phyloP scores from a whole-genome alignment of 2,888 invertebrate species.

The Synergus itoensis region DNA sequence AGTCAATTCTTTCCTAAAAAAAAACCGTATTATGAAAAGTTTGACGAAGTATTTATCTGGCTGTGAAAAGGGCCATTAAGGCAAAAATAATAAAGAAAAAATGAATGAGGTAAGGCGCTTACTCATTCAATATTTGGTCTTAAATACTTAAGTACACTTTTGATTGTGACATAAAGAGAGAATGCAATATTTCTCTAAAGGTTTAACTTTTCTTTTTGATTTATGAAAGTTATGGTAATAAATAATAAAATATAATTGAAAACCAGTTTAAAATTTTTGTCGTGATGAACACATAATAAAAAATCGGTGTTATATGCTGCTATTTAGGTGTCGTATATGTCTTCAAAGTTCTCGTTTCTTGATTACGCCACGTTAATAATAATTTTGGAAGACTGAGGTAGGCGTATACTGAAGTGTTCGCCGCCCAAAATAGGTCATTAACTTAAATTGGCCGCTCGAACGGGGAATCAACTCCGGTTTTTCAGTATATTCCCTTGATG shows the following conservation, averaged over 20 bases:
- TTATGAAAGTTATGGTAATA: neutral
- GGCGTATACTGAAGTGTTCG: neutral
- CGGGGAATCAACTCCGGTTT: neutral
- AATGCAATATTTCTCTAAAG: neutral
- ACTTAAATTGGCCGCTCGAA: constrained; percentile 49
- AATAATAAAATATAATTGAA: neutral
- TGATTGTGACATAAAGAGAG: neutral
- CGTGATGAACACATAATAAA: neutral
- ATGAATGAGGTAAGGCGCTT: neutral
- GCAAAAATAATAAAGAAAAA: neutral
- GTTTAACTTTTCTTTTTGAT: neutral
- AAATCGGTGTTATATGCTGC: neutral
- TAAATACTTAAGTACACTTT: neutral
- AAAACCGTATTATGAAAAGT: neutral
- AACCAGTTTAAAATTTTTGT: neutral
- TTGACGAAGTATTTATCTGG: neutral
- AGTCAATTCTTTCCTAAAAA: no score
- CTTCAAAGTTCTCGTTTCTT: neutral
- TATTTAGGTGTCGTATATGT: neutral
- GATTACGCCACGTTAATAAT: neutral
- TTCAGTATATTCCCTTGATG: constrained; percentile 12
- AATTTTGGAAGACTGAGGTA: constrained; percentile 11
- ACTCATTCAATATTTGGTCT: neutral
- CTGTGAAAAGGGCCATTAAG: neutral
- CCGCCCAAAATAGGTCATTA: constrained; percentile 51